These are phyloP conservation scores for Lacerta agilis DNA, from an alignment of 2,797 vertebrate genomes.

Conservation along the genomic window DNA sequence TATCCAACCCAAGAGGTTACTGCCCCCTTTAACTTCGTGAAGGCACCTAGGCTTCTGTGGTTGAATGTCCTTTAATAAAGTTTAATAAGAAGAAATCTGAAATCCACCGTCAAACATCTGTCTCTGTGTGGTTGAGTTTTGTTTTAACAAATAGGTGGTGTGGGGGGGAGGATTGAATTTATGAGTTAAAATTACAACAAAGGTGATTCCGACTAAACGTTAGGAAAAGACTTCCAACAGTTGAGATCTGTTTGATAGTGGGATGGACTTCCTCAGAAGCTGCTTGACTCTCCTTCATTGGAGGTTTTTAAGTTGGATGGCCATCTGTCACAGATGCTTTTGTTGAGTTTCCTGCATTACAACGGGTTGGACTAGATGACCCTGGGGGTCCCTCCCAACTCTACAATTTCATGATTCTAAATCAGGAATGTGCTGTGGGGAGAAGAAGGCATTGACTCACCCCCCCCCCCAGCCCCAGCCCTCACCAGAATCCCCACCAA, in stretches of 20 bases:
- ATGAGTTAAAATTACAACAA: too few relatives aligned
- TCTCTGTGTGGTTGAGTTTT: neutral
- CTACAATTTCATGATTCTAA: neutral
- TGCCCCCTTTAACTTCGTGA: neutral
- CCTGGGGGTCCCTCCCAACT: too few relatives aligned
- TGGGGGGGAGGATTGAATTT: too few relatives aligned
- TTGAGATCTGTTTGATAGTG: too few relatives aligned
- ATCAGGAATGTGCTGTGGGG: neutral
- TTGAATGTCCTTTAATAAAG: conserved; percentile 9
- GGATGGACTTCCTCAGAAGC: neutral
- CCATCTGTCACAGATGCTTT: too few relatives aligned
- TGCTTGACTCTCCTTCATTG: too few relatives aligned
- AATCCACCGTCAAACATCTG: neutral
- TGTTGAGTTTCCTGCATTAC: too few relatives aligned
- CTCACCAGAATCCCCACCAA: neutral
- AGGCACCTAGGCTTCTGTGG: neutral
- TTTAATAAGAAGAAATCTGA: neutral
- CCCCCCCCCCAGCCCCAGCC: neutral
- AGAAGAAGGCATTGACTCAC: neutral
- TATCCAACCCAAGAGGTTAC: neutral
- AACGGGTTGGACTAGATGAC: too few relatives aligned
- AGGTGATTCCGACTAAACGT: too few relatives aligned
- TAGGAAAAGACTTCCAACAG: too few relatives aligned
- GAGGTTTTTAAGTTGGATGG: too few relatives aligned
- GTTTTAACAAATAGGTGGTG: neutral